A percentile compares a stretch with the other conserved stretches of the same genome.
phyloP scores from a whole-genome alignment of 92 coral and sea anemone genomes.

The Parazoanthus swiftii region DNA sequence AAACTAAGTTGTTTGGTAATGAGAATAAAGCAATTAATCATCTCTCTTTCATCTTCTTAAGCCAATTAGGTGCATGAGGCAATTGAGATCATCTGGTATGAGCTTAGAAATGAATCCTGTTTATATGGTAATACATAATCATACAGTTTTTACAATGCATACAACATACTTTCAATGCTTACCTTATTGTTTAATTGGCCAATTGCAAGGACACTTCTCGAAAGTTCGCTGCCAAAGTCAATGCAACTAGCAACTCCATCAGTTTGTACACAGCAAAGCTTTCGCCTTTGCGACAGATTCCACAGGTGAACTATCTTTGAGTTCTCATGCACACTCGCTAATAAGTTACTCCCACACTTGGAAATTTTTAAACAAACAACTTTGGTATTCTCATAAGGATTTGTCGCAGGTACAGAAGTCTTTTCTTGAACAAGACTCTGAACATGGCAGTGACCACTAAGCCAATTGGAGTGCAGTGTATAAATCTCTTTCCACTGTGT shows the following conservation, averaged over 20 bases:
- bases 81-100: too few relatives aligned
- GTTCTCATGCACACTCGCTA: constrained; percentile 72
- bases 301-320: constrained; percentile 65
- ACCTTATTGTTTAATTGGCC: constrained; percentile 79
- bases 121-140: too few relatives aligned
- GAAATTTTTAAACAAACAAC: constrained; percentile 76
- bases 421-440: constrained; percentile 66
- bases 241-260: constrained; percentile 67
- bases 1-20: too few relatives aligned
- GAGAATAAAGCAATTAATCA: too few relatives aligned
- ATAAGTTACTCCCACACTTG: constrained; percentile 68
- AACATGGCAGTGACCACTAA: constrained; percentile 92
- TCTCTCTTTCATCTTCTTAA: too few relatives aligned
- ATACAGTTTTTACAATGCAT: too few relatives aligned
- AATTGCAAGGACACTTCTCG: constrained; percentile 68
- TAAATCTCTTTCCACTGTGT: constrained; percentile 87
- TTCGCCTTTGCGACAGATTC: constrained; percentile 61
- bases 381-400: constrained; percentile 51
- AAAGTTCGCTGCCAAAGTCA: constrained; percentile 79
- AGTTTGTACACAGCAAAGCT: constrained; percentile 54
- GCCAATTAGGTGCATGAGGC: too few relatives aligned
- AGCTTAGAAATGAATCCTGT: too few relatives aligned
- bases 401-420: constrained; percentile 18
- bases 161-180: not conserved
- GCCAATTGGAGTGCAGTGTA: constrained; percentile 82